Base-by-base conservation (phyloP, 30 jellyfish, hydroid and myxozoan genomes). In the Pelagia noctiluca region DNA sequence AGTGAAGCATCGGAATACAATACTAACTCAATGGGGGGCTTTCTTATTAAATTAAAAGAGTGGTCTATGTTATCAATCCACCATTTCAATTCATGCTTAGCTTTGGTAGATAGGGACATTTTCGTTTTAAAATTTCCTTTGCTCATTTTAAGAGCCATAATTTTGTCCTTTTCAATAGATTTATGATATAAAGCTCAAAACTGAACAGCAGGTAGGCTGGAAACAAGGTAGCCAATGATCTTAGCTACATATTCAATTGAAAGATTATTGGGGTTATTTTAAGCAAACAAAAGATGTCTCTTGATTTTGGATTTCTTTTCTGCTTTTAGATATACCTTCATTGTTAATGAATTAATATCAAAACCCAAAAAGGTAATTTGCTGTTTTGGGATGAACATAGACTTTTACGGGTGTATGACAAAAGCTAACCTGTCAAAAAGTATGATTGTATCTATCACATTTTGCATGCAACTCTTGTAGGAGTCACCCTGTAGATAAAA, bases 311-410 rank as follows among this genome's bases (percentile, higher is more conserved):
- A n/a, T n/a, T n/a, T n/a, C n/a, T n/a, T n/a, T n/a, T n/a, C n/a
- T n/a, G n/a, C n/a, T n/a, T n/a, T n/a, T n/a, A n/a, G n/a, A n/a
- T n/a, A n/a, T n/a, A n/a, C n/a, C n/a, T n/a, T n/a, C n/a, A n/a
- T 71, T 34, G 0, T 47, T 5, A 71, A 67, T 22, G 83, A 71
- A 30, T 74, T 60, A 52, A 74, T 21, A 4, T 0, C 23, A 53
- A 74, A 74, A 52, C 86, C 86, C 38, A 74, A 35, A 48, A 42
- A 74, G 25, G 19, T 23, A 74, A 74, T 46, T 32, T 74, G 86
- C 32, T 74, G n/a, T 66, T 8, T 26, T 16, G n/a, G 74, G 75
- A 8, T 24, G 0, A 31, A 74, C 49, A 35, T 16, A 0, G 53
- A 68, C 49, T 54, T 74, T 48, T 42, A 0, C 0, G 86, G 73